Conservation (phyloP, 2,888 invertebrate species). For the Megastigmus dorsalis region DNA sequence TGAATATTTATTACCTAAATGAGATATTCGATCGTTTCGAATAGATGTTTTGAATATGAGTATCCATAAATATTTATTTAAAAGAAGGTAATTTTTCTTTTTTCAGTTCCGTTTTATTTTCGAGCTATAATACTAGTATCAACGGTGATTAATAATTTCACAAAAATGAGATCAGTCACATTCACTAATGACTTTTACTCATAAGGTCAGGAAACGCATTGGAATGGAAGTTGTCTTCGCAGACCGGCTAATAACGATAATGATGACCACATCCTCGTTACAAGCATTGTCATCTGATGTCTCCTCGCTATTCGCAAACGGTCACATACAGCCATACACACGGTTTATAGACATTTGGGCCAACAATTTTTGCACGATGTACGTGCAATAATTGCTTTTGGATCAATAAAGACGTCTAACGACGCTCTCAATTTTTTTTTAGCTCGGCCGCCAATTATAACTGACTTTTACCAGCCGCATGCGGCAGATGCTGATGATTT, state of each 20-base stretch:
- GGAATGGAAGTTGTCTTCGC: conserved; percentile 23
- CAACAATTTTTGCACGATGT: neutral
- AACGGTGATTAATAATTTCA: no score
- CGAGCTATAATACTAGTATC: no score
- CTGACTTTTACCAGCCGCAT: neutral
- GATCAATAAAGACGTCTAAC: conserved; percentile 13
- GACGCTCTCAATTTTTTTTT: conserved; percentile 32
- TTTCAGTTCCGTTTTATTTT: no score
- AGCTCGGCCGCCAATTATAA: conserved; percentile 9
- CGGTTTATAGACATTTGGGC: conserved; percentile 5
- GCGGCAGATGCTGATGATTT: neutral
- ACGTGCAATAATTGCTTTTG: neutral
- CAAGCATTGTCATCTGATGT: neutral
- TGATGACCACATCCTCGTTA: conserved; percentile 5
- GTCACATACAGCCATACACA: neutral
- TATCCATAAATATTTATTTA: no score
- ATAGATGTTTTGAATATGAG: no score
- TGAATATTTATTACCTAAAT: no score
- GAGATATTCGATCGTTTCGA: no score
- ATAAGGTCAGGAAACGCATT: conserved; percentile 3
- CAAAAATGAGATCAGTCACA: no score
- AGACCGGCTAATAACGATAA: neutral
- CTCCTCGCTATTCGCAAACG: conserved; percentile 2
- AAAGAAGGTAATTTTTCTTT: no score
- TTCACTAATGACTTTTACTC: no score